Conservation (phyloP, 2,797 vertebrate genomes). For the Toxotes lorentzi region DNA sequence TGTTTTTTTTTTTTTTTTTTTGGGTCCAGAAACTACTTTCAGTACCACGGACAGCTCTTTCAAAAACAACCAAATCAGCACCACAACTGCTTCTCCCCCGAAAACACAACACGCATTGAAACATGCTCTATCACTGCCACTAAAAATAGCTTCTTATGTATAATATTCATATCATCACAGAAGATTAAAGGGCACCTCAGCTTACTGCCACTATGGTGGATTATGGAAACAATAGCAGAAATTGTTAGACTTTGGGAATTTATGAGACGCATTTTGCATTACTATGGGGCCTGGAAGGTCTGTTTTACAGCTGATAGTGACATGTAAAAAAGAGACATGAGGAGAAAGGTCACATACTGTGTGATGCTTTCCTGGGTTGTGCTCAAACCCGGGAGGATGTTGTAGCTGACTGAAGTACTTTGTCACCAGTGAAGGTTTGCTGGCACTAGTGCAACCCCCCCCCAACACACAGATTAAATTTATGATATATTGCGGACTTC, state of each 20-base stretch:
- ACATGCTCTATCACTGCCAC: neutral
- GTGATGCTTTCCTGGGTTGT: neutral
- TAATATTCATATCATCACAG: constrained; percentile 1
- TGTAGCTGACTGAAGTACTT: constrained; percentile 19
- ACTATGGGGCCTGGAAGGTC: neutral
- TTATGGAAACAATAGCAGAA: constrained; percentile 2
- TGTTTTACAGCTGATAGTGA: neutral
- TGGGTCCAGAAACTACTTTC: constrained; percentile 54
- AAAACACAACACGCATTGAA: constrained; percentile 8
- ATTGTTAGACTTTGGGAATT: neutral
- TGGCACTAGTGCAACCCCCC: constrained; percentile 17
- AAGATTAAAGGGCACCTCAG: neutral
- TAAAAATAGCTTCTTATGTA: neutral
- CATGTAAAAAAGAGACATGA: neutral
- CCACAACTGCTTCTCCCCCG: neutral
- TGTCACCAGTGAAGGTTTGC: constrained; percentile 27
- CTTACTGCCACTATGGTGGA: neutral
- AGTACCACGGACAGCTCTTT: constrained; percentile 83
- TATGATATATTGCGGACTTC: constrained; percentile 55
- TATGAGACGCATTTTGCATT: neutral
- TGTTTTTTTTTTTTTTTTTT: neutral
- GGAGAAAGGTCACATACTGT: neutral
- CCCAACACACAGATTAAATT: constrained; percentile 52
- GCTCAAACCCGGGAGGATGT: neutral
- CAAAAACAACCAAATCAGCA: constrained; percentile 28